Conservation (phyloP, 2,888 invertebrate genomes). For the Caenorhabditis sulstoni region DNA sequence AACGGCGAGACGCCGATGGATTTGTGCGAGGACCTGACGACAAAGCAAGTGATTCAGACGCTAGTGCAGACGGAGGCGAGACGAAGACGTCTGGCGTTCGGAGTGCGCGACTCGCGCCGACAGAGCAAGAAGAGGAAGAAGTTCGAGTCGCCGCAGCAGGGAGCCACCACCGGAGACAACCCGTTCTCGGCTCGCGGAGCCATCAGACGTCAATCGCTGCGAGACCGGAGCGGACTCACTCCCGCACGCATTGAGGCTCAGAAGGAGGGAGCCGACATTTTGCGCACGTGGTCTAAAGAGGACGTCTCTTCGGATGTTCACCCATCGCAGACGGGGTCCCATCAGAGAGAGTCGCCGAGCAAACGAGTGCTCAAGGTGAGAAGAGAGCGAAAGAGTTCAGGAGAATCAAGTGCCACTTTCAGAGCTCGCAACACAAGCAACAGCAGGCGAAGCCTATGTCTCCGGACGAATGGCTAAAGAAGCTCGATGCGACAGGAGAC, state of each 20-base stretch:
- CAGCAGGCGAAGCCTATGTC: slow-evolving; percentile 75
- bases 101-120: slow-evolving; percentile 78
- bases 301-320: slow-evolving; percentile 65
- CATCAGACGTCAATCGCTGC: slow-evolving; percentile 78
- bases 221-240: slow-evolving; percentile 79
- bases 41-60: slow-evolving; percentile 74
- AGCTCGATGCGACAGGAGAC: slow-evolving; percentile 75
- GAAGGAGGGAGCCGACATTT: slow-evolving; percentile 76
- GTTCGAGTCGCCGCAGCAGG: slow-evolving; percentile 80
- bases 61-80: slow-evolving; percentile 76
- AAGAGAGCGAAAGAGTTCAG: neutral
- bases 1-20: slow-evolving; percentile 94
- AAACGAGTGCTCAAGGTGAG: slow-evolving; percentile 66
- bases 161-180: slow-evolving; percentile 72
- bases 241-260: slow-evolving; percentile 79
- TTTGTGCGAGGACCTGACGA: slow-evolving; percentile 78
- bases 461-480: slow-evolving; percentile 79
- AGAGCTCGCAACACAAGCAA: slow-evolving; percentile 60
- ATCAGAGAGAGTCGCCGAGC: slow-evolving; percentile 61
- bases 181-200: slow-evolving; percentile 80
- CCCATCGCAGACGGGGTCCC: slow-evolving; percentile 12
- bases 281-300: slow-evolving; percentile 70
- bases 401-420: slow-evolving; percentile 20
- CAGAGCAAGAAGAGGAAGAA: slow-evolving; percentile 79
- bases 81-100: slow-evolving; percentile 73